Evolutionary conservation across 2,888 invertebrate genomes (phyloP).

Genomic region (Epistrophe eligans): DNA sequence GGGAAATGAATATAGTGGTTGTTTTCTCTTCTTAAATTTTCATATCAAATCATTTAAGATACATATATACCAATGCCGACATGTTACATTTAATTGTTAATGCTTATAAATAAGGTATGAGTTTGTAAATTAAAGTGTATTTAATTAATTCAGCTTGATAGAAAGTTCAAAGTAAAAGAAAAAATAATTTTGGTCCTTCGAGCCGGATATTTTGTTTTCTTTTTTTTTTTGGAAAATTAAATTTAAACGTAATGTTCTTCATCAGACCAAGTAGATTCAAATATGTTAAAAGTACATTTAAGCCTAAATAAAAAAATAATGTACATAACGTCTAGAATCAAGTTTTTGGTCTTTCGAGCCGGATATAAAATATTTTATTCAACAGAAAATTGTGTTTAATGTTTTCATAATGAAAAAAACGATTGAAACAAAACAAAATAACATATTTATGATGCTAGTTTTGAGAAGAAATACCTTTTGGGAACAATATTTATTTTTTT

Average conservation of each 20-base stretch:
- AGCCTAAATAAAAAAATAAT: not conserved
- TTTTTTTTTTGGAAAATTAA: not conserved
- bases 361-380: too few relatives aligned
- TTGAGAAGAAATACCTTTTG: too few relatives aligned
- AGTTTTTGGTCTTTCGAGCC: not conserved
- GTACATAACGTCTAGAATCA: not conserved
- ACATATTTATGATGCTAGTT: too few relatives aligned
- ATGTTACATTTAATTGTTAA: not conserved
- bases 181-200: not conserved
- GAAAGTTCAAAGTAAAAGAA: not conserved
- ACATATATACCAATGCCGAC: not conserved
- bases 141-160: not conserved
- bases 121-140: not conserved
- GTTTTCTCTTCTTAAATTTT: slow-evolving; percentile 54
- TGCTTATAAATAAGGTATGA: not conserved
- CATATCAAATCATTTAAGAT: slow-evolving; percentile 30
- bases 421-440: too few relatives aligned
- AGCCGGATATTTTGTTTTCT: slow-evolving; percentile 1
- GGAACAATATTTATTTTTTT: too few relatives aligned
- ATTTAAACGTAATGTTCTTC: not conserved
- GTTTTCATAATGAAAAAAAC: too few relatives aligned
- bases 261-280: not conserved
- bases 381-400: too few relatives aligned
- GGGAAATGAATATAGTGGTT: slow-evolving; percentile 46
- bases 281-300: not conserved